A percentile compares a stretch with the other conserved stretches of the same genome.
These are phyloP conservation scores for Lasioglossum morio DNA, from an alignment of 2,888 invertebrate species.

Conservation along the genomic window DNA sequence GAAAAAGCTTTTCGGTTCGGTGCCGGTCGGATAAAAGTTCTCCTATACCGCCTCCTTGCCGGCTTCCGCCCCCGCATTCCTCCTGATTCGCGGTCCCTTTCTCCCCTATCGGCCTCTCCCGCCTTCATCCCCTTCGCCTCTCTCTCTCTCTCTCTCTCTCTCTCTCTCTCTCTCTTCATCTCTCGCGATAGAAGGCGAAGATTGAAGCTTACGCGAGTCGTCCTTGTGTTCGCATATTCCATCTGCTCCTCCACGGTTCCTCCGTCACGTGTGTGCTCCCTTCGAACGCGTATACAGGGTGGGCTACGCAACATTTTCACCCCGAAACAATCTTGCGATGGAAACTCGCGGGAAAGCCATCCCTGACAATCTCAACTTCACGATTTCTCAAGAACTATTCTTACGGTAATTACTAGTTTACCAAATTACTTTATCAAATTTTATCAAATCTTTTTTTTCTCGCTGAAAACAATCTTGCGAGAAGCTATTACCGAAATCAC, in stretches of 20 bases:
- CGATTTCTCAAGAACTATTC: not conserved
- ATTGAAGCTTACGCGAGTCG: slow-evolving; percentile 75
- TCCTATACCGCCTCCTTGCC: slow-evolving; percentile 75
- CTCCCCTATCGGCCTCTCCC: slow-evolving; percentile 21
- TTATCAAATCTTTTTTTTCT: no score
- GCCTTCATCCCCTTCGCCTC: slow-evolving; percentile 15
- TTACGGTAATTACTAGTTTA: not conserved
- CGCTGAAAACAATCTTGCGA: no score
- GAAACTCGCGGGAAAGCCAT: not conserved
- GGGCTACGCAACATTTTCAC: not conserved
- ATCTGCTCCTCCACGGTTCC: slow-evolving; percentile 56
- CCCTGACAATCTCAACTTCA: not conserved
- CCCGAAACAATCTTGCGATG: not conserved
- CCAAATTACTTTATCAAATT: no score
- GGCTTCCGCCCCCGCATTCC: slow-evolving; percentile 33
- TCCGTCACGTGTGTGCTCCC: slow-evolving; percentile 43
- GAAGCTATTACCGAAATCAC: no score
- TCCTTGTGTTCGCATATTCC: slow-evolving; percentile 65
- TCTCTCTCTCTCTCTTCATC: not conserved
- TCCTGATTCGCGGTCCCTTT: slow-evolving; percentile 52
- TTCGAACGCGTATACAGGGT: slow-evolving; percentile 17
- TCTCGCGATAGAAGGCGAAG: slow-evolving; percentile 72
- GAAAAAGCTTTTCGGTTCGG: slow-evolving; percentile 77
- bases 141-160: not conserved
- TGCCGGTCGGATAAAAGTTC: slow-evolving; percentile 79